phyloP scores from a whole-genome alignment of 2,888 invertebrate genomes.

The Pyrochroa serraticornis region DNA sequence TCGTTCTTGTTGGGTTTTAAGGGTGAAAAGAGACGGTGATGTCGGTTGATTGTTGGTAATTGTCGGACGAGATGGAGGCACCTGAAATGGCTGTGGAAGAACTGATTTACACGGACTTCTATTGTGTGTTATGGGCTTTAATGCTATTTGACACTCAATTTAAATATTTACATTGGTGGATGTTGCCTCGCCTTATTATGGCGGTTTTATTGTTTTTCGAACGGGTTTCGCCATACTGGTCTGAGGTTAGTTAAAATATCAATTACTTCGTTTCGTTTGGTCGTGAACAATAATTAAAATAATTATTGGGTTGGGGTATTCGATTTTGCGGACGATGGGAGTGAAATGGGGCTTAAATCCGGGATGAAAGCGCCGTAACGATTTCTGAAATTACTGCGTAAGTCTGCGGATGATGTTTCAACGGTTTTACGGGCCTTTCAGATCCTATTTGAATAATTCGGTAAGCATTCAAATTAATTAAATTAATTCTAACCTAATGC shows the following conservation, averaged over 20 bases:
- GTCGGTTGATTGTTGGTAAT: conserved; percentile 15
- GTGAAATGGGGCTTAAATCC: background rate
- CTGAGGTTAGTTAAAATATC: conserved; percentile 34
- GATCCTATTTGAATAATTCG: too few species aligned
- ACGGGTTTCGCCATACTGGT: conserved; percentile 19
- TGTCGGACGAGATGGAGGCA: conserved; percentile 27
- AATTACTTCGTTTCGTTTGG: conserved; percentile 27
- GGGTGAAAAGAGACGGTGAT: conserved; percentile 20
- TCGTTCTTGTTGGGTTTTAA: conserved; percentile 4
- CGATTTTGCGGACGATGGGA: background rate
- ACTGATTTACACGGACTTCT: conserved; percentile 49
- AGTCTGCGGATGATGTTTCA: too few species aligned
- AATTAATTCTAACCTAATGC: too few species aligned
- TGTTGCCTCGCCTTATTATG: conserved; percentile 34
- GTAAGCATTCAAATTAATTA: too few species aligned
- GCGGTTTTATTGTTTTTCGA: conserved; percentile 32
- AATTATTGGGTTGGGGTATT: conserved; percentile 5
- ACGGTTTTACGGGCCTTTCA: too few species aligned
- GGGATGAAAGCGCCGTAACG: background rate
- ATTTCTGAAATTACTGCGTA: too few species aligned
- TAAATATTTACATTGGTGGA: conserved; percentile 46
- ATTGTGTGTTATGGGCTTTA: conserved; percentile 50
- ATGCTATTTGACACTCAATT: conserved; percentile 51
- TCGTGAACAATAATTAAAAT: background rate
- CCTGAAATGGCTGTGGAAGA: conserved; percentile 37